These are phyloP conservation scores for Brachionus manjavacas DNA, from an alignment of 1,140 invertebrate genomes.

Conservation along the genomic window DNA sequence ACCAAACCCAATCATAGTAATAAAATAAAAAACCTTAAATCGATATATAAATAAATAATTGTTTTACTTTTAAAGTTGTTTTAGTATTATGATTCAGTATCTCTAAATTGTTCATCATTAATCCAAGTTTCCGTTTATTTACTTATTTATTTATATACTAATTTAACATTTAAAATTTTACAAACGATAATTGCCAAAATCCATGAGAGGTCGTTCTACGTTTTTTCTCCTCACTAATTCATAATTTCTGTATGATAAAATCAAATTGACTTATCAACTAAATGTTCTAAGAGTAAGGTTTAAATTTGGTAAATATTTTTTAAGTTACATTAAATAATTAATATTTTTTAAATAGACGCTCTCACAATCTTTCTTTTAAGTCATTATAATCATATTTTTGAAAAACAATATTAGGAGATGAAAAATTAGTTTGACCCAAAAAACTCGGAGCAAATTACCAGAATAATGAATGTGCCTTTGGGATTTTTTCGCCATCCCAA, in stretches of 20 bases:
- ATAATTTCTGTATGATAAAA: neutral
- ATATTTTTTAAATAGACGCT: no score
- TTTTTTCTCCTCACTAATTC: neutral
- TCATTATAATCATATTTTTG: neutral
- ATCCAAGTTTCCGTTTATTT: neutral
- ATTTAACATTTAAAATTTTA: slow-evolving; percentile 18
- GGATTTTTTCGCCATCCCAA: neutral
- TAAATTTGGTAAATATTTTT: neutral
- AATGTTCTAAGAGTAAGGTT: neutral
- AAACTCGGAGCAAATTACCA: neutral
- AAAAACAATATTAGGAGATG: neutral
- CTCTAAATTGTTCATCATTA: slow-evolving; percentile 26
- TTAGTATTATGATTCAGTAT: neutral
- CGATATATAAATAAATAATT: slow-evolving; percentile 26
- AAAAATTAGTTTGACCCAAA: neutral
- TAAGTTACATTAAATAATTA: no score
- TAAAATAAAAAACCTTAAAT: slow-evolving; percentile 31
- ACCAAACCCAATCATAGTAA: neutral
- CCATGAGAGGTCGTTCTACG: slow-evolving; percentile 17
- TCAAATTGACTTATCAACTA: neutral
- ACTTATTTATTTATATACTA: slow-evolving; percentile 23
- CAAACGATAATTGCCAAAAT: neutral
- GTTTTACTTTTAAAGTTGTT: neutral
- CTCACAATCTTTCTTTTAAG: neutral
- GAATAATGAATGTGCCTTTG: neutral